Percentiles rank a stretch among this genome's conserved stretches.
These are phyloP conservation scores for Thunnus maccoyii DNA, from an alignment of 2,113 vertebrate genomes.

Conservation along the genomic window DNA sequence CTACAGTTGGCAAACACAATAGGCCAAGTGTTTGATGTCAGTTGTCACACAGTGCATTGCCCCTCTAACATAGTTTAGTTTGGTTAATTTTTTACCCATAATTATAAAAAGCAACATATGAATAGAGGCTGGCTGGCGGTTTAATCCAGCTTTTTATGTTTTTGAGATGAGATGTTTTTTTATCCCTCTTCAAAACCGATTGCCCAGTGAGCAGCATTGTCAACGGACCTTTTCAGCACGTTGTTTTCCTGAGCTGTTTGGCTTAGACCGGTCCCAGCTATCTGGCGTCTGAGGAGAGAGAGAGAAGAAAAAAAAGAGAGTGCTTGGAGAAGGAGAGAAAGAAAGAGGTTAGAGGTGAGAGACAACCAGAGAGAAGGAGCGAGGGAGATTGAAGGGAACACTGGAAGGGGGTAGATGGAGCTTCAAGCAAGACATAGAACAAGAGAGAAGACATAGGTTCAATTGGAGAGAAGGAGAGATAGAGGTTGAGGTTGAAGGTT, in stretches of 20 bases:
- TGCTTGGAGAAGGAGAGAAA: slow-evolving; percentile 62
- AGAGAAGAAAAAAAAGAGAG: slow-evolving; percentile 37
- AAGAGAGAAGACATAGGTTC: slow-evolving; percentile 57
- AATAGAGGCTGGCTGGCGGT: slow-evolving; percentile 28
- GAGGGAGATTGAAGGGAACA: slow-evolving; percentile 51
- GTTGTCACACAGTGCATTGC: not conserved
- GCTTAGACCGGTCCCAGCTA: slow-evolving; percentile 57
- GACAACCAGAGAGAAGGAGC: slow-evolving; percentile 60
- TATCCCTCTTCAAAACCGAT: slow-evolving; percentile 56
- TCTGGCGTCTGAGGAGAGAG: slow-evolving; percentile 66
- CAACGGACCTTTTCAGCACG: slow-evolving; percentile 61
- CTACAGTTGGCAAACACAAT: not conserved
- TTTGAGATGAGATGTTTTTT: slow-evolving; percentile 67
- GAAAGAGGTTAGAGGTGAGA: slow-evolving; percentile 70
- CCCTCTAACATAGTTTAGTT: slow-evolving; percentile 16
- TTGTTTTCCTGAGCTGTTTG: slow-evolving; percentile 70
- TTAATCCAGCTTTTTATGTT: slow-evolving; percentile 62
- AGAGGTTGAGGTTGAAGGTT: slow-evolving; percentile 69
- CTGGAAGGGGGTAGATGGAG: slow-evolving; percentile 60
- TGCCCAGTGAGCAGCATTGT: slow-evolving; percentile 57
- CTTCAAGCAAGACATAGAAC: slow-evolving; percentile 46
- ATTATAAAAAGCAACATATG: slow-evolving; percentile 37
- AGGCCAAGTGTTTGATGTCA: slow-evolving; percentile 7
- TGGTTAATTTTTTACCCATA: slow-evolving; percentile 43
- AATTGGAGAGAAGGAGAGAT: slow-evolving; percentile 38